Evolutionary conservation across 2,113 vertebrate species (phyloP).

Genomic region (Pungitius pungitius): DNA sequence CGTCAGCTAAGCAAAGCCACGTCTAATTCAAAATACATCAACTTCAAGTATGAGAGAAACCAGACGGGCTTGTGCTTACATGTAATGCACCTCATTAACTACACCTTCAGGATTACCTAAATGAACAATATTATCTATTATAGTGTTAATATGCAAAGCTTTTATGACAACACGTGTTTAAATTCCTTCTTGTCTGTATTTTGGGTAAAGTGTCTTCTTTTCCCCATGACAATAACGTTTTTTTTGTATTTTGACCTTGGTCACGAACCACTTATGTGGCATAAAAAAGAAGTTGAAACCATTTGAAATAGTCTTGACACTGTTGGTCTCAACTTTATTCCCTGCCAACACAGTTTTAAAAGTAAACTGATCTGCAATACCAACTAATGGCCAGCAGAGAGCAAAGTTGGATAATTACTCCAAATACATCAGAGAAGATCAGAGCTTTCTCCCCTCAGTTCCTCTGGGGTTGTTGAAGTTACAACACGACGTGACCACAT

Average conservation of each 20-base stretch:
- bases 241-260: constrained; percentile 1
- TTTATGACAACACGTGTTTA: not conserved
- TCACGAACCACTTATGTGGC: not conserved
- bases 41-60: not conserved
- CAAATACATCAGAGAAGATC: not conserved
- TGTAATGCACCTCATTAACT: not conserved
- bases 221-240: not conserved
- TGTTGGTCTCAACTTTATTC: not conserved
- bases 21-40: constrained; percentile 6
- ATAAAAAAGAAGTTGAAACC: not conserved
- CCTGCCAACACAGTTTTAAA: not conserved
- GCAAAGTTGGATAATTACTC: constrained; percentile 68
- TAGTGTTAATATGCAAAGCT: not conserved
- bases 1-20: constrained; percentile 1
- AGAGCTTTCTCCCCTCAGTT: not conserved
- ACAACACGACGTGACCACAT: not conserved
- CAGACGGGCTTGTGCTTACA: not conserved
- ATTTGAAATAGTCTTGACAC: not conserved
- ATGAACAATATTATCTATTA: not conserved
- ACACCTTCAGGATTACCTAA: not conserved
- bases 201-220: not conserved
- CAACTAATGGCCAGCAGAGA: constrained; percentile 68
- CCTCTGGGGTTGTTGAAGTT: constrained; percentile 9
- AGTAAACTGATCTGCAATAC: constrained; percentile 52
- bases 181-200: not conserved